Base-by-base conservation (phyloP, 2,888 invertebrate genomes). In the Perizoma flavofasciatum region DNA sequence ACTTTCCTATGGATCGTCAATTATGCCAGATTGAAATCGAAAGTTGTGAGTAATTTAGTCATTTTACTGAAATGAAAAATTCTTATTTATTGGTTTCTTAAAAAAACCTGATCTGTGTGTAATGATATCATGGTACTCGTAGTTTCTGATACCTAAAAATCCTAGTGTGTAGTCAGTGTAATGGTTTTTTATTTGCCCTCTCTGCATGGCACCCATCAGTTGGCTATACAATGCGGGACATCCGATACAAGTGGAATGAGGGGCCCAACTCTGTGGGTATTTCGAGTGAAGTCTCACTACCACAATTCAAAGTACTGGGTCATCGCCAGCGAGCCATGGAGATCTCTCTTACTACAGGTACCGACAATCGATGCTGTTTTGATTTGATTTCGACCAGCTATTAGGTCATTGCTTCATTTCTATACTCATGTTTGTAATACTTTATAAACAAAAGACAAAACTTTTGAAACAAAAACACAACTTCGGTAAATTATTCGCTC, bases 171-270 rank as follows among this genome's bases (percentile, higher is more conserved):
- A 22, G 22, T 22, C 92, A 92, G 82, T 89, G 86, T 79, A 80
- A 91, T 92, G 92, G 92, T 92, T 82, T 89, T 86, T 88, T 89
- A 81, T 88, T 85, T 86, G 45, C 89, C 85, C 84, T 89, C 75
- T 90, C 85, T 89, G 89, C 88, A 88, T 87, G 89, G 84, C 85
- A 92, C 95, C 61, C 49, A 61, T 22, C 61, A 98, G 98, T 98
- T 95, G 98, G 98, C 94, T 98, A 98, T 95, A 98, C 98, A 93
- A 98, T 97, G 97, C 95, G 97, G 94, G 98, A 98, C 95, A 98
- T 98, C 95, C 96, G 97, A 86, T 98, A 98, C 95, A 97, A 97
- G 92, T 98, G 98, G 98, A 97, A 97, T 94, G 97, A 97, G 93
- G 97, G 97, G 79, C 96, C 96, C 83, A 96, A 96, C 93, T 97